These are phyloP conservation scores for Picathartes gymnocephalus DNA, from an alignment of 2,113 vertebrate genomes.

Conservation along the genomic window DNA sequence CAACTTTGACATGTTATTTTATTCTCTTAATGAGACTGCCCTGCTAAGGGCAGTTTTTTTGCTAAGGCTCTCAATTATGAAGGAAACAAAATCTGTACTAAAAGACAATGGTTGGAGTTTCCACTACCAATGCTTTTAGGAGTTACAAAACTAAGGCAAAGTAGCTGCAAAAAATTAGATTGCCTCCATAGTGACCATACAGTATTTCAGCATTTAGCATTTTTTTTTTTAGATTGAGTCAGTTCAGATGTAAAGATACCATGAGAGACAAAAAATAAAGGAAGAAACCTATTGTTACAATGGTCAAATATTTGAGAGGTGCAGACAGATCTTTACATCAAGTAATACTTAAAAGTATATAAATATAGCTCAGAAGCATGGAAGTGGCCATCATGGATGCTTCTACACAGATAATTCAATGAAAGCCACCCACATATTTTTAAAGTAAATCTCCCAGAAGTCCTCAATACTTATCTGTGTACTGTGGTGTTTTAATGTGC, in stretches of 20 bases:
- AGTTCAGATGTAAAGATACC: not conserved
- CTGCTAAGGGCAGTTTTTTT: not conserved
- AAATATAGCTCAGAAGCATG: not conserved
- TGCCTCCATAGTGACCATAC: not conserved
- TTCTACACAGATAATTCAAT: not conserved
- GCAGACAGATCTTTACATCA: not conserved
- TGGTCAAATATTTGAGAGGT: not conserved
- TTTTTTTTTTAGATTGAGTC: not conserved
- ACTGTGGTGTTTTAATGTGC: not conserved
- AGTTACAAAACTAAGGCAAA: not conserved
- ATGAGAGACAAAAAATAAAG: not conserved
- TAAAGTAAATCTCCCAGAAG: not conserved
- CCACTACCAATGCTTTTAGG: not conserved
- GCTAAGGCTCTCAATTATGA: not conserved
- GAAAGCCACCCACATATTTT: not conserved
- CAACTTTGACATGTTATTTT: not conserved
- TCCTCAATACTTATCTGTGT: not conserved
- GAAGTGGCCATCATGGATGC: fast-evolving
- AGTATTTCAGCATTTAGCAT: not conserved
- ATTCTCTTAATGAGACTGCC: not conserved
- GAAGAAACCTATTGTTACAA: not conserved
- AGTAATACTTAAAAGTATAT: not conserved
- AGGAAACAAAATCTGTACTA: not conserved
- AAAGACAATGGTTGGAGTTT: not conserved
- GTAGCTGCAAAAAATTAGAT: not conserved